Evolutionary conservation across 1,140 invertebrate genomes (phyloP).

Genomic region (Brachystomella parvula): DNA sequence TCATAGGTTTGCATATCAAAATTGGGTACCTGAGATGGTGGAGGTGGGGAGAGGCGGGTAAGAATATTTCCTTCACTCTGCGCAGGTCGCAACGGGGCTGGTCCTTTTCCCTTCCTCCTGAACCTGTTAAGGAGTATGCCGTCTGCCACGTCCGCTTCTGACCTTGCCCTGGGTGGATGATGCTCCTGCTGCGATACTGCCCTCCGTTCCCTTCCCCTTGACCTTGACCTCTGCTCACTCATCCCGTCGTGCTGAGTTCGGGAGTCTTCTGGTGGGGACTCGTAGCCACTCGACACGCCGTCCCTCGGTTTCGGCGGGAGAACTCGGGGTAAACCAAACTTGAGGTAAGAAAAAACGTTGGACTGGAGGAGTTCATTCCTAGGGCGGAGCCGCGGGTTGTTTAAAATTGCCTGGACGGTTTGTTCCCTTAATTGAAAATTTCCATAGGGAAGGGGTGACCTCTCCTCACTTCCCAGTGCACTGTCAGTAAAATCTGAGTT

Average conservation of each 20-base stretch:
- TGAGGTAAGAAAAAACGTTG: constrained; percentile 68
- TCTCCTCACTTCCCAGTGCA: constrained; percentile 78
- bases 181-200: no score
- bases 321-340: constrained; percentile 83
- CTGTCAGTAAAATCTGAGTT: constrained; percentile 92
- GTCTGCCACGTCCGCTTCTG: constrained; percentile 29
- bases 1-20: neutral
- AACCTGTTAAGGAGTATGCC: constrained; percentile 29
- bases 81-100: neutral
- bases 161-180: constrained; percentile 28
- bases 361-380: constrained; percentile 15
- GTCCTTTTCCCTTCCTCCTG: neutral
- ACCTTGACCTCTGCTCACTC: constrained; percentile 44
- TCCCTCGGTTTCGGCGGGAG: constrained; percentile 60
- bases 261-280: constrained; percentile 51
- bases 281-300: constrained; percentile 75
- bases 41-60: neutral
- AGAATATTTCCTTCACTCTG: neutral
- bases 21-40: neutral
- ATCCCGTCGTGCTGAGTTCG: neutral
- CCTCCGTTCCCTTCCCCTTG: constrained; percentile 12
- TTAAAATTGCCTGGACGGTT: constrained; percentile 86
- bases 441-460: constrained; percentile 80
- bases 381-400: constrained; percentile 58
- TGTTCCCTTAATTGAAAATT: constrained; percentile 87